Evolutionary conservation across 2,888 invertebrate genomes (phyloP).

Genomic region (Rhynchonema sp.): DNA sequence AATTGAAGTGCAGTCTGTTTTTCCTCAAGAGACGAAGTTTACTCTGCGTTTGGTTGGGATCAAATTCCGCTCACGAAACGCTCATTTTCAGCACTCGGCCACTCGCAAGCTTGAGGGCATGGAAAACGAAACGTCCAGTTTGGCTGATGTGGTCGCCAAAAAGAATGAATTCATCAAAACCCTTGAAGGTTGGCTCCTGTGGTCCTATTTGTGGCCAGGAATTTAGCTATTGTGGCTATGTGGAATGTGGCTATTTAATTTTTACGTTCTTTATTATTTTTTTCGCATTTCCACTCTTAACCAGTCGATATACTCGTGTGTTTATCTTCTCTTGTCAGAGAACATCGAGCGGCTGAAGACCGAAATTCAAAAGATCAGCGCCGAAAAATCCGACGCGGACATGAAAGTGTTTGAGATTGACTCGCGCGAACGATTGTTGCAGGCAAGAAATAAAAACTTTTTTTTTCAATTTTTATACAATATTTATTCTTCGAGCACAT

Average conservation of each 20-base stretch:
- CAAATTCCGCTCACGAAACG: background rate
- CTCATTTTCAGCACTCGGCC: background rate
- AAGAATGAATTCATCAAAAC: background rate
- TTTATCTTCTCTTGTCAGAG: background rate
- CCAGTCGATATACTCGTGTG: no score
- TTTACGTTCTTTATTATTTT: no score
- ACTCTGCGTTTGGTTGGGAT: background rate
- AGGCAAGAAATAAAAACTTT: background rate
- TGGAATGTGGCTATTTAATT: no score
- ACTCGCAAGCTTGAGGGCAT: background rate
- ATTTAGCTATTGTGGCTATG: no score
- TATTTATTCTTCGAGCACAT: no score
- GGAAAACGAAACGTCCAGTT: background rate
- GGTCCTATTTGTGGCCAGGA: no score
- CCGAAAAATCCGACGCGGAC: background rate
- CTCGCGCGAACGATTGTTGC: background rate
- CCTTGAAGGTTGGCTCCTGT: background rate
- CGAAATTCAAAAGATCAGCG: background rate
- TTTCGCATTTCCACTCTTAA: no score
- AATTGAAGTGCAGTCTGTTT: background rate
- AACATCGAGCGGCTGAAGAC: background rate
- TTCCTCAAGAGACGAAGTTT: background rate
- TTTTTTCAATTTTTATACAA: background rate
- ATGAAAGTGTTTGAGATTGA: background rate
- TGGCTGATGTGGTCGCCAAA: background rate